Evolutionary conservation across 1,140 invertebrate species (phyloP).

Genomic region (Coenobita brevimanus): DNA sequence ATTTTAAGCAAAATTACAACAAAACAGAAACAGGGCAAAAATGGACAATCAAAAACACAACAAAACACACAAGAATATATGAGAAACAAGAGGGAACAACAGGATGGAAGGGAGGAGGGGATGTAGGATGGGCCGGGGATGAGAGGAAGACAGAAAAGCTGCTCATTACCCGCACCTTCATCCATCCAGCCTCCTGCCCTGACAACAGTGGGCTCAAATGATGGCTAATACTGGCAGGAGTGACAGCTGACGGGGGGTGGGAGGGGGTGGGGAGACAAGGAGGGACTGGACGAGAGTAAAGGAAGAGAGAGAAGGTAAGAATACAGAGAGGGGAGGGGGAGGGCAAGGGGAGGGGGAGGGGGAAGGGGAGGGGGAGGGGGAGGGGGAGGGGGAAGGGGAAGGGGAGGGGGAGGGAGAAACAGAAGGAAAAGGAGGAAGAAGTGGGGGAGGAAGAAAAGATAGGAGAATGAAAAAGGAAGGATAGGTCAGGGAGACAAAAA

Average conservation of each 20-base stretch:
- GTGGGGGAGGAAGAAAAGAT: too few relatives aligned
- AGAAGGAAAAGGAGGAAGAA: too few relatives aligned
- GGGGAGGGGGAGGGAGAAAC: too few relatives aligned
- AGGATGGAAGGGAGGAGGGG: not conserved
- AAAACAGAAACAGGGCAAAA: not conserved
- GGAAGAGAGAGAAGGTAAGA: too few relatives aligned
- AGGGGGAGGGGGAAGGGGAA: too few relatives aligned
- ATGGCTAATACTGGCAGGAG: slow-evolving; percentile 31
- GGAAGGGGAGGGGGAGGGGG: too few relatives aligned
- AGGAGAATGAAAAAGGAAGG: too few relatives aligned
- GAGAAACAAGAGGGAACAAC: not conserved
- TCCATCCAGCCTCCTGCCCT: not conserved
- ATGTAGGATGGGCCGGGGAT: not conserved
- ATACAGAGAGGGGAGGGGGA: too few relatives aligned
- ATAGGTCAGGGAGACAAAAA: too few relatives aligned
- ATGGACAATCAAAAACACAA: not conserved
- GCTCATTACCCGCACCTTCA: not conserved
- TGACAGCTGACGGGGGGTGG: slow-evolving; percentile 4
- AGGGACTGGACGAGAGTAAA: too few relatives aligned
- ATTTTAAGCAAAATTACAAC: not conserved
- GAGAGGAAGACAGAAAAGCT: not conserved
- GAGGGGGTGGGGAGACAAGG: too few relatives aligned
- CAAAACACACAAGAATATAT: not conserved
- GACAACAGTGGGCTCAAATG: slow-evolving; percentile 16
- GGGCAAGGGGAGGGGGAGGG: too few relatives aligned